phyloP scores from a whole-genome alignment of 2,797 vertebrate genomes.

The Phoxinus dragarum region DNA sequence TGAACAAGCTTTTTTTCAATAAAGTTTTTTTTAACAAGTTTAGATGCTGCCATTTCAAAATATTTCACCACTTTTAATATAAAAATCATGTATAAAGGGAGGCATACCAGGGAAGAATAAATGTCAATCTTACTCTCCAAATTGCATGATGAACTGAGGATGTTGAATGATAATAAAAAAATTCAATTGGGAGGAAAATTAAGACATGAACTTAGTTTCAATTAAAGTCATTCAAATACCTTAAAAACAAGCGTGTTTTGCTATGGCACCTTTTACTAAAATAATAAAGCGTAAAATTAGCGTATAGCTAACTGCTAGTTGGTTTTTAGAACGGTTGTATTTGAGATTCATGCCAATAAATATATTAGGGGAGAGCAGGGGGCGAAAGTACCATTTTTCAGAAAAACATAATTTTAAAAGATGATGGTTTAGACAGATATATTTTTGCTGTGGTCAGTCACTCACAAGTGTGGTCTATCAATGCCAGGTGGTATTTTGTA shows the following conservation, averaged over 20 bases:
- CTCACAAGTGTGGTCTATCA: too few relatives aligned
- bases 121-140: neutral
- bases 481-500: too few relatives aligned
- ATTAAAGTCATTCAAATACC: neutral
- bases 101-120: neutral
- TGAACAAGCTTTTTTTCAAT: neutral
- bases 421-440: too few relatives aligned
- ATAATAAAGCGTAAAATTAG: neutral
- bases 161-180: neutral
- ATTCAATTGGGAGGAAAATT: too few relatives aligned
- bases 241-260: neutral
- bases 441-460: too few relatives aligned
- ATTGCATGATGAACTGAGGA: neutral
- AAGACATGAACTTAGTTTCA: neutral
- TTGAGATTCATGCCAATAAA: neutral
- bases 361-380: neutral
- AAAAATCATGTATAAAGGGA: neutral
- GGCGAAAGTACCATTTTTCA: too few relatives aligned
- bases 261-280: neutral
- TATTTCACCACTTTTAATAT: neutral
- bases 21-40: neutral
- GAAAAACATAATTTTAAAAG: too few relatives aligned
- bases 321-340: neutral
- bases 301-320: neutral
- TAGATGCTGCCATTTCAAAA: neutral